Evolutionary conservation across 2,888 invertebrate species (phyloP), one percentile per base, ranked within the genome.

Genomic region (Slavum lentiscoides): DNA sequence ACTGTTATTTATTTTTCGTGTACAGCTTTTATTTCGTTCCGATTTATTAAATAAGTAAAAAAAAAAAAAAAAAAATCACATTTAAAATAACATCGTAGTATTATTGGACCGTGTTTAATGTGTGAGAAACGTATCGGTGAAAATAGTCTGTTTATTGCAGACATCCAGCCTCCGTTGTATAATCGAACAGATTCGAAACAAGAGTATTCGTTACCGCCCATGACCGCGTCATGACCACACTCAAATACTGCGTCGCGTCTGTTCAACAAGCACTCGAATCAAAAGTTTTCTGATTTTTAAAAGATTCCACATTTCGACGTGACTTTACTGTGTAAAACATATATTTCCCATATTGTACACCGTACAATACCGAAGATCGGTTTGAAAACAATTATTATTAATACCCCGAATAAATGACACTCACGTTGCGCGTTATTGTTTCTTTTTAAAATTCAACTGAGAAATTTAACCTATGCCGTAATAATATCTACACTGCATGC

Each of bases 201-300:
- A 74, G 58, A 64, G 8, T 68, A 49, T 21, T 55, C n/a, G n/a
- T 74, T 64, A 21, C 21, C 53, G 23, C 53, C 30, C 15, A 64
- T n/a, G n/a, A n/a, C n/a, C n/a, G n/a, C 30, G 64, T 74, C 53
- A 53, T 53, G n/a, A 21, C 64, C 74, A 74, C 62, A 74, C 62
- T 21, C n/a, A 37, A 39, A 39, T 64, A 64, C 2, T 53, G 53
- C 11, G 5, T 11, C 53, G 64, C n/a, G 30, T 74, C n/a, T 55
- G 53, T 74, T 64, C 53, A 74, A 64, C 74, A n/a, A 11, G 21
- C 43, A 39, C 39, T n/a, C 59, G 15, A 37, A 62, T 53, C 55
- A 21, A 66, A 74, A 55, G 55, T 74, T 74, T 64, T 43, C 9
- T 43, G 2, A 43, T 43, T 43, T 43, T 43, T 43, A 43, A 43